Evolutionary conservation across 2,888 invertebrate species (phyloP), one percentile per base, ranked within the genome.

Genomic region (Cataglyphis livida): DNA sequence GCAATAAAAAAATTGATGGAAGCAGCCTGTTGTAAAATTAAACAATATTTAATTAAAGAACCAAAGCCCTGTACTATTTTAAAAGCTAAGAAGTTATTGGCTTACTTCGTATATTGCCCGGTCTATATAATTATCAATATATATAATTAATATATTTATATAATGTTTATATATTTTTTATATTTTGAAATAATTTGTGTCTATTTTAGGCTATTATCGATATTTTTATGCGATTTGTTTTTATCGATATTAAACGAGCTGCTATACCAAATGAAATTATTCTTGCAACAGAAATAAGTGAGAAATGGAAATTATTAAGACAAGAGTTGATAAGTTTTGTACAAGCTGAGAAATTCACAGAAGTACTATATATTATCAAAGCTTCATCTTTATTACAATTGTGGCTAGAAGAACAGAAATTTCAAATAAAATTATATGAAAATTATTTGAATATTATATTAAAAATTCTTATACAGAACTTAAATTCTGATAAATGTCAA

Each of bases 201-300:
- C 73, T 82, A 82, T 76, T 87, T 88, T 87, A 93, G 93, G 87
- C 91, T 59, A 91, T 93, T 81, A 76, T 89, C 12, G 83, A 86
- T n/a, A 89, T 94, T 81, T 82, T 93, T 32, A 87, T 91, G 28
- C 88, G 91, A 38, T 92, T 91, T 57, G 88, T 94, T 73, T 84
- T 91, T 48, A 87, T 89, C 51, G 93, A 94, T 54, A 81, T 94
- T 21, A 90, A 85, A 84, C 87, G 73, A 7, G 66, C 75, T 32
- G 25, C 15, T 3, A 32, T 25, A 41, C 44, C 81, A n/a, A 61
- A 76, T 28, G 28, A 48, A n/a, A 44, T 64, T 28, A 71, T 87
- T 66, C 75, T 85, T n/a, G 83, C 85, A 48, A 79, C 84, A 21
- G 84, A 90, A 32, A 65, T 87, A 0, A 93, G 93, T 38, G 85